Conservation (phyloP, 1,140 invertebrate genomes). For the Anastatus disparis region DNA sequence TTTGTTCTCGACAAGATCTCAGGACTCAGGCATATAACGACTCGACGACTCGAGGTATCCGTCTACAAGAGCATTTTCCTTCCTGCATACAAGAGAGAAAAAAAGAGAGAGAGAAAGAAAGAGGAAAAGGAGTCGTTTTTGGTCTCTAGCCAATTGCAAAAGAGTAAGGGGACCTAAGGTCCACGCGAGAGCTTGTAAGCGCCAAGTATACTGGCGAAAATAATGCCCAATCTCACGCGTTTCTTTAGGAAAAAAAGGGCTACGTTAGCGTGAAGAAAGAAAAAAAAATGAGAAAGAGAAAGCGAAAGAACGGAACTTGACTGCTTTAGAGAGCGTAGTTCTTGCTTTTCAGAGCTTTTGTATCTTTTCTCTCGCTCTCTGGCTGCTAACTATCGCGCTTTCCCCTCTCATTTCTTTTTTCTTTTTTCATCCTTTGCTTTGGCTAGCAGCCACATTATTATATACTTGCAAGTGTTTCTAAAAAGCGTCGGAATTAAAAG, state of each 20-base stretch:
- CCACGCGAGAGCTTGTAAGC: no score
- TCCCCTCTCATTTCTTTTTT: not conserved
- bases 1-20: not conserved
- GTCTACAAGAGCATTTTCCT: conserved; percentile 3
- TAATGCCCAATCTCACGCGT: no score
- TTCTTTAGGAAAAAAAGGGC: no score
- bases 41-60: not conserved
- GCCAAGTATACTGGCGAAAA: not conserved
- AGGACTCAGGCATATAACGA: no score
- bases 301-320: not conserved
- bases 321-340: not conserved
- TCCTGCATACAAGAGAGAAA: not conserved
- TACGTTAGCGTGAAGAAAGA: no score
- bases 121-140: not conserved
- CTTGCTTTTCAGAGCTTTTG: not conserved
- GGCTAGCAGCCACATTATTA: no score
- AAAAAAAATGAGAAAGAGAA: not conserved
- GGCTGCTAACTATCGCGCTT: not conserved
- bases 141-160: conserved; percentile 5
- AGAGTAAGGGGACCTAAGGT: not conserved
- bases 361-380: no score
- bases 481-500: not conserved
- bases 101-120: not conserved
- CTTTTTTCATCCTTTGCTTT: not conserved
- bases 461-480: no score